Evolutionary conservation across 2,113 vertebrate species (phyloP).

Genomic region (Piprites chloris): DNA sequence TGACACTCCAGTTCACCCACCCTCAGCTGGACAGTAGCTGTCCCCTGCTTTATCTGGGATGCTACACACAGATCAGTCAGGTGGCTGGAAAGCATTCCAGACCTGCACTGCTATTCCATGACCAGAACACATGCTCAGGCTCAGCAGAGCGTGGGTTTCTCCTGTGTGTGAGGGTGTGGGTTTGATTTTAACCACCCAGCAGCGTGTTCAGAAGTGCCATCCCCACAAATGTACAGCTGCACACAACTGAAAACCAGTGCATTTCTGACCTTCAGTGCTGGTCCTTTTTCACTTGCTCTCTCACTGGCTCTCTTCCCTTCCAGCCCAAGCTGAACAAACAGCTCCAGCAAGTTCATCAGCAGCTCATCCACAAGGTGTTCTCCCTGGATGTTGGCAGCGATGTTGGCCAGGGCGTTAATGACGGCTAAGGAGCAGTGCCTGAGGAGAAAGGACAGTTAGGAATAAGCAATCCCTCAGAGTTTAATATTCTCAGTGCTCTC

Average conservation of each 20-base stretch:
- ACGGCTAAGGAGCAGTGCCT: constrained; percentile 96
- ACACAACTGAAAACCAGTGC: not conserved
- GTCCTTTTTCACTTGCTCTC: constrained; percentile 93
- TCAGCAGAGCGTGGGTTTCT: accelerated
- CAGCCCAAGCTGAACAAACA: constrained; percentile 96
- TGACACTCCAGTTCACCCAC: not conserved
- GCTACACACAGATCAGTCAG: too few species aligned
- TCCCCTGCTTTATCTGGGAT: not conserved
- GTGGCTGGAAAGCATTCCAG: not conserved
- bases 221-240: not conserved
- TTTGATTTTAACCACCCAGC: not conserved
- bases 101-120: not conserved
- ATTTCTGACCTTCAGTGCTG: constrained; percentile 84
- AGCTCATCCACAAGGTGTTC: constrained; percentile 93
- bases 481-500: not conserved
- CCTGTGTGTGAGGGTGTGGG: not conserved
- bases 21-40: not conserved
- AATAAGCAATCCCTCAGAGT: not conserved
- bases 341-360: constrained; percentile 92
- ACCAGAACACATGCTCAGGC: not conserved
- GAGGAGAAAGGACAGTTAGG: not conserved
- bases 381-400: constrained; percentile 93
- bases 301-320: constrained; percentile 96
- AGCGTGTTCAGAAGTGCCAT: not conserved
- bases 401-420: constrained; percentile 95